phyloP scores from a whole-genome alignment of 1,140 invertebrate genomes.

The Mactra quadrangularis region DNA sequence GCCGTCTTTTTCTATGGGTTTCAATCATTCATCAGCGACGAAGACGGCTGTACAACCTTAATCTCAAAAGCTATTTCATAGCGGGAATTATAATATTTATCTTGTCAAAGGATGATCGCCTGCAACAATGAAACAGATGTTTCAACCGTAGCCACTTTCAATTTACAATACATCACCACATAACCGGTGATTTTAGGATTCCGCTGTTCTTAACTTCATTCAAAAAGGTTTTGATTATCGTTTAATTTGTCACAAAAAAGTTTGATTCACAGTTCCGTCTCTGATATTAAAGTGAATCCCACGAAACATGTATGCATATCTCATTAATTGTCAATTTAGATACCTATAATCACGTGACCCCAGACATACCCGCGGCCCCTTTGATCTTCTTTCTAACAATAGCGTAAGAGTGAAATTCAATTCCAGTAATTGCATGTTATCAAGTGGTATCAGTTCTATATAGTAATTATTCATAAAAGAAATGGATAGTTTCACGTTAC shows the following conservation, averaged over 20 bases:
- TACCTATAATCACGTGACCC: slow-evolving; percentile 4
- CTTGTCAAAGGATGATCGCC: too few relatives aligned
- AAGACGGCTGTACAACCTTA: too few relatives aligned
- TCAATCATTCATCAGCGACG: too few relatives aligned
- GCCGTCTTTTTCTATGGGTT: too few relatives aligned
- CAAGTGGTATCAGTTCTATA: background rate
- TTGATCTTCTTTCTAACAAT: slow-evolving; percentile 34
- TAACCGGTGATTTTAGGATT: too few relatives aligned
- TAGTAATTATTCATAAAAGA: slow-evolving; percentile 36
- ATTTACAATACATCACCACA: too few relatives aligned
- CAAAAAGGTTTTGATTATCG: slow-evolving; percentile 1
- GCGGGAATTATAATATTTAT: too few relatives aligned
- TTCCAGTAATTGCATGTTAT: slow-evolving; percentile 50
- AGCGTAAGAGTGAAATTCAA: slow-evolving; percentile 25
- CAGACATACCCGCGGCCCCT: background rate
- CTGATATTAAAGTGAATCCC: slow-evolving; percentile 3
- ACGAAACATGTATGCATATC: slow-evolving; percentile 14
- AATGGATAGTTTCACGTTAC: slow-evolving; percentile 37
- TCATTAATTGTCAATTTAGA: slow-evolving; percentile 19
- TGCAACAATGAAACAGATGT: too few relatives aligned
- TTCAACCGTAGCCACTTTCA: too few relatives aligned
- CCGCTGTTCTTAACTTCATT: too few relatives aligned
- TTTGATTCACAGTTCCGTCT: background rate
- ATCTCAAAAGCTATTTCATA: too few relatives aligned
- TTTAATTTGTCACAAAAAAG: slow-evolving; percentile 2